Base-by-base conservation (phyloP, 2,113 vertebrate genomes). In the Suricata suricatta region DNA sequence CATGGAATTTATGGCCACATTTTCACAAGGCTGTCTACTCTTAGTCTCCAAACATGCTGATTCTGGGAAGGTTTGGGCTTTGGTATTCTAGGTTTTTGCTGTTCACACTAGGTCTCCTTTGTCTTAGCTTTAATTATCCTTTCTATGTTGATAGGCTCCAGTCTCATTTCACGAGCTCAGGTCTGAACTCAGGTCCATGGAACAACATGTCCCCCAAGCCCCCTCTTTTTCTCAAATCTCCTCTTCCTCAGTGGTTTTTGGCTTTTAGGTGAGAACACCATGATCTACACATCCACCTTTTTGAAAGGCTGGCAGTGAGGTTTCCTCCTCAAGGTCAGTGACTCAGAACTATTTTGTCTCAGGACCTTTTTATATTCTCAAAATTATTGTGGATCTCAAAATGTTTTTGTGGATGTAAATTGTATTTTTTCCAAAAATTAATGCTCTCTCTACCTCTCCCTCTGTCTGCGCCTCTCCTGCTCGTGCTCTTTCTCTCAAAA, bases 11-110 rank as follows among this genome's bases (percentile, higher is more conserved):
- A 35, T 47, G 76, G 10, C 25, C 25, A 76, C 41, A 47, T 82
- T 44, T 41, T 81, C 44, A 41, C 8, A 60, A 35, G 8, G 23
- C 16, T 6, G 27, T 15, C 19, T 29, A 5, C 16, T 35, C 54
- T 54, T 17, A 7, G 8, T 3, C 6, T 60, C 47, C 0, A 29
- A 63, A n/a, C 23, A 54, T 2, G 9, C 0, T 3, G 2, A 16
- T 25, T 19, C 25, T 10, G 33, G 41, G 27, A 33, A 64, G 17
- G 13, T 35, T 38, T 63, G 10, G 5, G 50, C 50, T 52, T 82
- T 8, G 44, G 27, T 29, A 29, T 3, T 25, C 19, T 33, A 2
- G 14, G 5, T 33, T 31, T 7, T 47, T 7, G 21, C 6, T 38
- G 41, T 89, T 33, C 64, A 35, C 12, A 13, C 25, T 31, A 64